Evolutionary conservation across 2,888 invertebrate genomes (phyloP), one percentile per base, ranked within the genome.

Genomic region (Parnassius orleans): DNA sequence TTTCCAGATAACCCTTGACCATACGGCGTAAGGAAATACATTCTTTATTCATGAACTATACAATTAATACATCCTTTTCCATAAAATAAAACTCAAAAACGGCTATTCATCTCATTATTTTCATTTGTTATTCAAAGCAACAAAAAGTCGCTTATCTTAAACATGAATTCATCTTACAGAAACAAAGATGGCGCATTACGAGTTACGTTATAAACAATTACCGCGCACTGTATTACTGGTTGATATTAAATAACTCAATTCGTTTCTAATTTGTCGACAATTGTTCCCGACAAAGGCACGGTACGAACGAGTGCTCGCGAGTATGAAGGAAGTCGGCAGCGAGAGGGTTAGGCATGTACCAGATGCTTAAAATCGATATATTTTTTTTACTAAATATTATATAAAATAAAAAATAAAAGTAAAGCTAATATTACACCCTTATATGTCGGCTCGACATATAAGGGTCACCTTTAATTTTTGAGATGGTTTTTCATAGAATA

Each of bases 211-310:
- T 83, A 85, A 80, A 88, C 87, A 87, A 87, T 87, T 84, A 85
- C 79, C 72, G 63, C 65, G 65, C 68, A 68, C 68, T 76, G 74
- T 81, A 85, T 87, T 84, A 83, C 84, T 81, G 77, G 83, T 83
- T 83, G 87, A 89, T 90, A 90, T 89, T 90, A 89, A 91, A 88
- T 90, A 91, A 91, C 90, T 91, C 90, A 89, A 91, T 91, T 90
- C 90, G 80, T 90, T 90, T 90, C 89, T 90, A 91, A 91, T 91
- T 91, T 91, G 90, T 86, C 90, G 87, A 91, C 91, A 88, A 91
- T 91, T 91, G 90, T 91, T 86, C 86, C 84, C 87, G 90, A 91
- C 91, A 90, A 90, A 90, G 90, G 90, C 90, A 86, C 74, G 80
- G 83, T 79, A 86, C 90, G 90, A 91, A 86, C 89, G 90, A 90